Base-by-base conservation (phyloP, 1,140 invertebrate species). In the Drosophila kurseongensis region DNA sequence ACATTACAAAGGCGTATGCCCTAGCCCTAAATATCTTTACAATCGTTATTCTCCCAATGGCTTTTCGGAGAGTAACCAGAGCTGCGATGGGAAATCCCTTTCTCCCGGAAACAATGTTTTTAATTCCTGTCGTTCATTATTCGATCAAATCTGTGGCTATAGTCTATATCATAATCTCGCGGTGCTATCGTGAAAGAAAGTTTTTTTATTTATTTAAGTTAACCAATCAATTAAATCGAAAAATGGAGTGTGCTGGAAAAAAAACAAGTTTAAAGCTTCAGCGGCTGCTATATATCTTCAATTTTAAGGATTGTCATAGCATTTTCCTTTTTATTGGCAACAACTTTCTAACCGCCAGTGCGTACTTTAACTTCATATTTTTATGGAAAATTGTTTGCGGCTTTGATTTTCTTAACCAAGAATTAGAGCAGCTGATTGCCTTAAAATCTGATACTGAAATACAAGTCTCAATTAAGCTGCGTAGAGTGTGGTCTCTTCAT, bases 381-480 rank as follows among this genome's bases (percentile, higher is more conserved):
- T 58, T 82, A 0, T 82, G 80, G 80, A 48, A 78, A 13, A 69
- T 82, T 3, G 38, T 52, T 2, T 42, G 16, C 10, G 60, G 59
- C 9, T 82, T 61, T 35, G 50, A 55, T 1, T 69, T 56, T 27
- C 41, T 82, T 16, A 66, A 69, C 8, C 9, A 7, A 1, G 45
- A 59, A 13, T 5, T 78, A 10, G 36, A 40, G 10, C 10, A 51
- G 3, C 38, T 58, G 2, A 14, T 38, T 1, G 16, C 7, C 38
- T 2, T 5, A 0, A 32, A 52, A n/a, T 57, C 38, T 0, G 12
- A 48, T 8, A 27, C 7, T 14, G 1, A 9, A 32, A 32, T 32
- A n/a, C 5, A 51, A 23, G 23, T 23, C 4, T n/a, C 10, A 0
- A 27, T 16, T 9, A 5, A 44, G 14, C 14, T 84, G 5, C 12